Conservation (phyloP, 2,797 vertebrate species). For the Xerus rutilus region DNA sequence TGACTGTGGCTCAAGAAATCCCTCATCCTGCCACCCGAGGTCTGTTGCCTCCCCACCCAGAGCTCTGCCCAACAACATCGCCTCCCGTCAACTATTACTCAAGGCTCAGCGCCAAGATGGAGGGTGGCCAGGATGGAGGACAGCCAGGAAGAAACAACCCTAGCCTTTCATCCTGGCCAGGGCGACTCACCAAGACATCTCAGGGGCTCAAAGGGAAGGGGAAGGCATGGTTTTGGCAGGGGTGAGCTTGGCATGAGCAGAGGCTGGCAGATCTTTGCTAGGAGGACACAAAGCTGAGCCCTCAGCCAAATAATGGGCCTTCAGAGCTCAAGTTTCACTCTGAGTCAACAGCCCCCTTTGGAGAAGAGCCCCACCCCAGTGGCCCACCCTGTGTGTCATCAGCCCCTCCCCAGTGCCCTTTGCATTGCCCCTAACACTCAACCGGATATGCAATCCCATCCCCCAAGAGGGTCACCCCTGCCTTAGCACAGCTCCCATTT, state of each 20-base stretch:
- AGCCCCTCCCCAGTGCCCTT: conserved; percentile 67
- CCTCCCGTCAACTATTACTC: conserved; percentile 26
- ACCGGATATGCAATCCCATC: conserved; percentile 77
- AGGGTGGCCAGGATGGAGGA: conserved; percentile 52
- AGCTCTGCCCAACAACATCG: conserved; percentile 30
- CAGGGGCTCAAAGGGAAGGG: conserved; percentile 17
- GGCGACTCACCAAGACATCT: conserved; percentile 18
- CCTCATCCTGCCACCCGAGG: not conserved
- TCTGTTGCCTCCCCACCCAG: not conserved
- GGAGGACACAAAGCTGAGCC: not conserved
- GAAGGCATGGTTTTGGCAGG: not conserved
- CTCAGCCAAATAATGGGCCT: not conserved
- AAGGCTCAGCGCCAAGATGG: conserved; percentile 57
- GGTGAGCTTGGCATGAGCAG: not conserved
- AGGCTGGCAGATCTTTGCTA: not conserved
- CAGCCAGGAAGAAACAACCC: conserved; percentile 71
- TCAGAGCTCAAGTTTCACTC: conserved; percentile 52
- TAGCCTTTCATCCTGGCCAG: conserved; percentile 39
- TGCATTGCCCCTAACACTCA: conserved; percentile 64
- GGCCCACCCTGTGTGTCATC: conserved; percentile 65
- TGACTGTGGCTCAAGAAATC: not conserved
- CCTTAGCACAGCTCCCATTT: conserved; percentile 78
- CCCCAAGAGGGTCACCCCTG: conserved; percentile 79
- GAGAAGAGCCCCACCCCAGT: conserved; percentile 18
- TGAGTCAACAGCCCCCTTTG: conserved; percentile 60